Evolutionary conservation across 30 jellyfish, hydroid and myxozoan species (phyloP).

Genomic region (Cassiopea andromeda): DNA sequence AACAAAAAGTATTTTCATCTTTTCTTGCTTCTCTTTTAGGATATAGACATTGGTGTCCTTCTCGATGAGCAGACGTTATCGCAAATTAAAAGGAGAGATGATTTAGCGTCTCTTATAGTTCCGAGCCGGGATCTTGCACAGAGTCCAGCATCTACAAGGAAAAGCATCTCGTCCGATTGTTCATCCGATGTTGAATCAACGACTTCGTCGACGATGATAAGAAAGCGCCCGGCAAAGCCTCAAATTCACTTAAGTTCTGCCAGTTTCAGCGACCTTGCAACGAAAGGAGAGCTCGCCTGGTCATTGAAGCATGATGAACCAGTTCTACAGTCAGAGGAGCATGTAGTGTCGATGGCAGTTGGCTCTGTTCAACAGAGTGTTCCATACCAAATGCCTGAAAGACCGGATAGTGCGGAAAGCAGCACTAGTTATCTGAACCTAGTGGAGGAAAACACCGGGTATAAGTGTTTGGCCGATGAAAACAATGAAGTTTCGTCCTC

Average conservation of each 20-base stretch:
- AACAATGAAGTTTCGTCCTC: constrained; percentile 6
- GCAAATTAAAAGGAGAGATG: constrained; percentile 6
- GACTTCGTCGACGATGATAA: constrained; percentile 49
- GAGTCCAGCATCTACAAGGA: constrained; percentile 71
- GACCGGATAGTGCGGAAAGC: constrained; percentile 78
- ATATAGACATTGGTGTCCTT: constrained; percentile 13
- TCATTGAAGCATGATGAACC: constrained; percentile 13
- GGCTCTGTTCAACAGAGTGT: background rate
- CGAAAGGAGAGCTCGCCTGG: constrained; percentile 34
- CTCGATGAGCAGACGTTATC: constrained; percentile 1
- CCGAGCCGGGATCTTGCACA: constrained; percentile 30
- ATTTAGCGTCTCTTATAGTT: background rate
- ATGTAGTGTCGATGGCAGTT: background rate
- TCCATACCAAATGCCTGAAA: constrained; percentile 13
- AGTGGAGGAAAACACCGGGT: constrained; percentile 29
- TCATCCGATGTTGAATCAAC: constrained; percentile 73
- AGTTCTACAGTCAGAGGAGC: constrained; percentile 16
- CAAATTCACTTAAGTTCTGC: constrained; percentile 72
- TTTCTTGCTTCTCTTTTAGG: constrained; percentile 28
- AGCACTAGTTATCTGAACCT: constrained; percentile 70
- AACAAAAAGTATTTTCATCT: background rate
- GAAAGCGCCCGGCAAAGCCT: constrained; percentile 74
- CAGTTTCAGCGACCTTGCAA: constrained; percentile 59
- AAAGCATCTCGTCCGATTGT: constrained; percentile 58
- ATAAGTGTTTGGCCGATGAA: constrained; percentile 26